A percentile compares a stretch with the other conserved stretches of the same genome.
Conservation (phyloP, 2,797 vertebrate species). For the Poecilia velifera region DNA sequence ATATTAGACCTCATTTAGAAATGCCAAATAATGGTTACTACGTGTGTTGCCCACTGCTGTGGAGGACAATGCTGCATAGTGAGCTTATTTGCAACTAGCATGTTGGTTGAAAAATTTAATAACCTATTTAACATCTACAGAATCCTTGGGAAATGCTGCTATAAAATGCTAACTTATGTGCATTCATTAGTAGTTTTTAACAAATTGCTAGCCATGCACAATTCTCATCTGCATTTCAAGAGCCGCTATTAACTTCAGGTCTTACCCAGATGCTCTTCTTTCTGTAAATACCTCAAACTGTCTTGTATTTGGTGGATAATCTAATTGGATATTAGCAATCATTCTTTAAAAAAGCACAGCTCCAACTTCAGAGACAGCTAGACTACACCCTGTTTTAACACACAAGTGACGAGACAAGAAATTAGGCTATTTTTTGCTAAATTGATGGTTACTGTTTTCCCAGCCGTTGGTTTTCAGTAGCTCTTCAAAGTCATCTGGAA, state of each 20-base stretch:
- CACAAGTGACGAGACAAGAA: background rate
- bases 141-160: background rate
- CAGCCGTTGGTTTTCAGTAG: constrained; percentile 39
- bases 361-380: background rate
- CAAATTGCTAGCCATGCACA: background rate
- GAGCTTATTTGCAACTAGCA: background rate
- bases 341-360: background rate
- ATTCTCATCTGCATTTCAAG: background rate
- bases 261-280: background rate
- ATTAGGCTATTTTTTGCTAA: background rate
- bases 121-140: background rate
- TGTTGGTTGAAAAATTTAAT: background rate
- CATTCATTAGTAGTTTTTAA: background rate
- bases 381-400: background rate
- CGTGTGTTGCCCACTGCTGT: background rate
- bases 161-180: background rate
- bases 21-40: background rate
- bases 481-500: constrained; percentile 43
- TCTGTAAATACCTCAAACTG: background rate
- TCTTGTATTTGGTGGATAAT: background rate
- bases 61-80: background rate
- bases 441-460: constrained; percentile 1
- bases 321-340: background rate
- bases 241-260: background rate
- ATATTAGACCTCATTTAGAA: background rate